phyloP scores from a whole-genome alignment of 2,888 invertebrate genomes.

The Agonopterix heracliana region DNA sequence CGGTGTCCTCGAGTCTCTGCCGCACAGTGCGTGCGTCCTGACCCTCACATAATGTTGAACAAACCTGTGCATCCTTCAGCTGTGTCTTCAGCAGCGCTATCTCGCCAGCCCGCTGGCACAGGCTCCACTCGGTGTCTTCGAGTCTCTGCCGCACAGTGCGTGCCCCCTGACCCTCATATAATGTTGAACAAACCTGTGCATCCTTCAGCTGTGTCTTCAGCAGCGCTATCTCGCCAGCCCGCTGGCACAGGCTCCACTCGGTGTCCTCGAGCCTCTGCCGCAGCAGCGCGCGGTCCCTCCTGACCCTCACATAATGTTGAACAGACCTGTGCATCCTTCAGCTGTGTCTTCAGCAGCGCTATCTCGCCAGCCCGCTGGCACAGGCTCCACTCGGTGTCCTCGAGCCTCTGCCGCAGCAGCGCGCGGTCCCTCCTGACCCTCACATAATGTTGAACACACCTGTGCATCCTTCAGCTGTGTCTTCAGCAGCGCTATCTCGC shows the following conservation, averaged over 20 bases:
- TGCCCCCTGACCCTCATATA: conserved; percentile 58
- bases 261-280: background rate
- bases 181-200: conserved; percentile 68
- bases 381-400: conserved; percentile 88
- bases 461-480: no score
- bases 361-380: conserved; percentile 88
- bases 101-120: conserved; percentile 87
- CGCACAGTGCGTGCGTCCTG: conserved; percentile 78
- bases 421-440: conserved; percentile 78
- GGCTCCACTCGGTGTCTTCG: conserved; percentile 88
- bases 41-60: background rate
- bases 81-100: conserved; percentile 86
- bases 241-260: conserved; percentile 83
- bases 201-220: conserved; percentile 88
- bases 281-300: background rate
- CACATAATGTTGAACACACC: no score
- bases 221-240: conserved; percentile 85
- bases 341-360: conserved; percentile 84
- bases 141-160: conserved; percentile 78
- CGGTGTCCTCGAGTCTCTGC: conserved; percentile 84
- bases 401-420: conserved; percentile 79
- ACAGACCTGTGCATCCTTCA: conserved; percentile 82
- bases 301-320: background rate
- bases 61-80: conserved; percentile 83
- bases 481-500: no score